Conservation (phyloP, 2,113 vertebrate genomes). For the Phylloscopus trochilus region DNA sequence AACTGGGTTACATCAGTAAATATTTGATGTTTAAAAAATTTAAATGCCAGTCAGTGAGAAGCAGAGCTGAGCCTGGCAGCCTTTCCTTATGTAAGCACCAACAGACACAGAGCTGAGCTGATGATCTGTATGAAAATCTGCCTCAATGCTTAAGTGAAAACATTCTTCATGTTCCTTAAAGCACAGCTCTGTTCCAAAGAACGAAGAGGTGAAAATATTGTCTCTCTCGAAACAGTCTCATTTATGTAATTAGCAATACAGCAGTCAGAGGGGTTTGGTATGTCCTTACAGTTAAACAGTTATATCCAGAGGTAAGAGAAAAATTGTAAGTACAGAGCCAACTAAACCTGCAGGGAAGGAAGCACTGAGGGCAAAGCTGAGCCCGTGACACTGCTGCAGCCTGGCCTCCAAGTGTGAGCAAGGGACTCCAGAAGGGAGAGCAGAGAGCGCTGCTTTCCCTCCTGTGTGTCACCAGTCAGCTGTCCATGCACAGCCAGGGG, state of each 20-base stretch:
- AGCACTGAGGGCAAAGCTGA: not conserved
- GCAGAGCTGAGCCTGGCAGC: not conserved
- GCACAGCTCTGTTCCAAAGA: not conserved
- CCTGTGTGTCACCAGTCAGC: not conserved
- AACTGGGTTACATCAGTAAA: slow-evolving; percentile 6
- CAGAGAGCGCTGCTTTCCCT: not conserved
- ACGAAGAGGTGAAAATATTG: not conserved
- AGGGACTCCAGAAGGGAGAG: not conserved
- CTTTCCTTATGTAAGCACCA: not conserved
- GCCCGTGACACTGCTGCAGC: not conserved
- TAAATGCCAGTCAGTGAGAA: not conserved
- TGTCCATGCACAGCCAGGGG: not conserved
- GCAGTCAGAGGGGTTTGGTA: not conserved
- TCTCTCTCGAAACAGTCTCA: not conserved
- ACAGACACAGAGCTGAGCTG: not conserved
- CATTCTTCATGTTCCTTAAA: not conserved
- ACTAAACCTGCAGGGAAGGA: accelerated
- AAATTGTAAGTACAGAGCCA: accelerated
- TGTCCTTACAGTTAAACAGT: not conserved
- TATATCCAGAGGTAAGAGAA: not conserved
- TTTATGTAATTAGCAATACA: not conserved
- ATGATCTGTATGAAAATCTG: not conserved
- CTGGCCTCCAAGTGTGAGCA: not conserved
- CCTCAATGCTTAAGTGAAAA: not conserved
- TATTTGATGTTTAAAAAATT: slow-evolving; percentile 28